Evolutionary conservation across 2,888 invertebrate species (phyloP), one percentile per base, ranked within the genome.

Genomic region (Drosophila kokeensis): DNA sequence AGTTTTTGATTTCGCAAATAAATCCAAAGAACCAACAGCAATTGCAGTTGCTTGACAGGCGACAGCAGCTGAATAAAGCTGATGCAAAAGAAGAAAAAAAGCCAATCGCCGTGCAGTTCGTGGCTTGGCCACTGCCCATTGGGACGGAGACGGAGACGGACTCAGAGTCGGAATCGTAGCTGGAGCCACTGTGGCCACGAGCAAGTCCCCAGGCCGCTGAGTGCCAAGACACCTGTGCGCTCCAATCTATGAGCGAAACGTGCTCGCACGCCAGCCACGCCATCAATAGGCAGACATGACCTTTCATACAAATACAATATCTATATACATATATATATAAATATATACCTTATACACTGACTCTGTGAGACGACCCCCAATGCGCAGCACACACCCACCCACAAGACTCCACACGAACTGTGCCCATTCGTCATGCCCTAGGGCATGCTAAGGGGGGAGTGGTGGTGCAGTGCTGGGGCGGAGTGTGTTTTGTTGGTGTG

Each of bases 231-330:
- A 89, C 90, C 90, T 90, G 90, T 88, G 84, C 68, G 62, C 63
- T 69, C 42, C 82, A 87, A 81, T 81, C 82, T 65, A 62, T 55
- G 53, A 60, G 73, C 70, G 73, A 87, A 86, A 86, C 85, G 90
- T 86, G 85, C 89, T 88, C 85, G 89, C 85, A 90, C 87, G 83
- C 76, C 83, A 72, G 59, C 55, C 49, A 81, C 78, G 74, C 80
- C 88, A 86, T 78, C 80, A 81, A 85, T 80, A 79, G 87, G 76
- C 79, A 74, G 74, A 79, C 71, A 75, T 87, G 86, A 88, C 86
- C 86, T 87, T 88, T 85, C 70, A 70, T 73, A 63, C 62, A 65
- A 38, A 58, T 36, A 40, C 53, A 71, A 45, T 45, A 45, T 45
- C 40, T 34, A 53, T 38, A 54, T 36, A 57, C 42, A 60, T 24